These are phyloP conservation scores for Drosophila barbarae DNA, from an alignment of 2,888 invertebrate genomes.

Conservation along the genomic window DNA sequence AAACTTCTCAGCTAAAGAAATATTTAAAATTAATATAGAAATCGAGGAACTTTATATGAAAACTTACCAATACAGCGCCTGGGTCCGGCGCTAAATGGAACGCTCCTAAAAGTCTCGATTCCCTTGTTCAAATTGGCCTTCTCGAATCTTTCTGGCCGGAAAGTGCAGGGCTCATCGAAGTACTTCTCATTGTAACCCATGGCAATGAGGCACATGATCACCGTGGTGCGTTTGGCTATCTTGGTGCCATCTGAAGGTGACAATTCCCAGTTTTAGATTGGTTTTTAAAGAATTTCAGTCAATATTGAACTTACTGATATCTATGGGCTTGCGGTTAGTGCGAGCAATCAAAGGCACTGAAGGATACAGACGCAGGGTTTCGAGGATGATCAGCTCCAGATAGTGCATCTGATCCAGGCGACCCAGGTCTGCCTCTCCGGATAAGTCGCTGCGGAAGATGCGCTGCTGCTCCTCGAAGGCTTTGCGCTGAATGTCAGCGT, in stretches of 20 bases:
- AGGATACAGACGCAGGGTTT: slow-evolving; percentile 71
- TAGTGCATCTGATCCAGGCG: slow-evolving; percentile 65
- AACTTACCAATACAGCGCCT: slow-evolving; percentile 81
- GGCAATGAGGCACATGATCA: slow-evolving; percentile 73
- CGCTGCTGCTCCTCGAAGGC: slow-evolving; percentile 80
- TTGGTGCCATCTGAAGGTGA: slow-evolving; percentile 69
- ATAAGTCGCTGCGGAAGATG: slow-evolving; percentile 78
- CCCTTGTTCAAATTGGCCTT: slow-evolving; percentile 30
- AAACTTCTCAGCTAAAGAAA: slow-evolving; percentile 78
- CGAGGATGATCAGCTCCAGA: slow-evolving; percentile 70
- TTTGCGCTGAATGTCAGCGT: slow-evolving; percentile 81
- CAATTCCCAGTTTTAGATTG: background rate
- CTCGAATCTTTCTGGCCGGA: slow-evolving; percentile 80
- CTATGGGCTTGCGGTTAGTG: slow-evolving; percentile 69
- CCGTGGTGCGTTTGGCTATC: slow-evolving; percentile 73
- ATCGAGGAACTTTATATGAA: too few relatives aligned
- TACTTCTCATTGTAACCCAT: slow-evolving; percentile 76
- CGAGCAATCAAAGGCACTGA: slow-evolving; percentile 75
- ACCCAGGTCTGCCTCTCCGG: slow-evolving; percentile 33
- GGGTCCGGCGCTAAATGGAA: slow-evolving; percentile 84
- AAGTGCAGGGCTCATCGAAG: slow-evolving; percentile 69
- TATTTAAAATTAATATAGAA: too few relatives aligned
- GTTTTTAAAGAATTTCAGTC: rapidly evolving
- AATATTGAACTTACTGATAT: slow-evolving; percentile 63
- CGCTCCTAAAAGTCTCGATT: slow-evolving; percentile 80